Conservation (phyloP, 1,140 invertebrate species). For the Tetranychus urticae region DNA sequence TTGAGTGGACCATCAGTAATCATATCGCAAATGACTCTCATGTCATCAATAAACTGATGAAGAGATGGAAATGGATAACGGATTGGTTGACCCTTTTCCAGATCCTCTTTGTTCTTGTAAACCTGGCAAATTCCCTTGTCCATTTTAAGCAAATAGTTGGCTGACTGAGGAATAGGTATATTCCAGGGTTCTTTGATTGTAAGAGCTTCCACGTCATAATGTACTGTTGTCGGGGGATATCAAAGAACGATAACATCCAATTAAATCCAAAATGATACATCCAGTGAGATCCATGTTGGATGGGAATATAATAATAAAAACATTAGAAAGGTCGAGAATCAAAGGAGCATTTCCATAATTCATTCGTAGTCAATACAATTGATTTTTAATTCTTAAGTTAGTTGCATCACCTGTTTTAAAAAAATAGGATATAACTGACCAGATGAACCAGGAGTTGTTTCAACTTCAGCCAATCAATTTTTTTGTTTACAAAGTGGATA, state of each 20-base stretch:
- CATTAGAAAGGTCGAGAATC: too few relatives aligned
- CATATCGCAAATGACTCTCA: constrained; percentile 66
- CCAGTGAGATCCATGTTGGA: not conserved
- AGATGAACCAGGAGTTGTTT: too few relatives aligned
- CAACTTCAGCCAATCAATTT: too few relatives aligned
- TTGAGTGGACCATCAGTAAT: constrained; percentile 95
- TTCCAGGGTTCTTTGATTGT: constrained; percentile 57
- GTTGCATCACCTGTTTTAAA: too few relatives aligned
- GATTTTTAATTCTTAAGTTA: too few relatives aligned
- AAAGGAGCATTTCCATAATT: too few relatives aligned
- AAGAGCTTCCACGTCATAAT: constrained; percentile 42
- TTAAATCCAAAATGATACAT: not conserved
- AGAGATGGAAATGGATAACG: constrained; percentile 52
- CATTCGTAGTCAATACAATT: too few relatives aligned
- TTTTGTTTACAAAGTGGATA: too few relatives aligned
- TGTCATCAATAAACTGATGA: constrained; percentile 49
- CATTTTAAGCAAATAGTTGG: constrained; percentile 41
- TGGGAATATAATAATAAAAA: too few relatives aligned
- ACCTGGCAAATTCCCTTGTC: constrained; percentile 61
- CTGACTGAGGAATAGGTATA: constrained; percentile 29
- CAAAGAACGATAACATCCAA: not conserved
- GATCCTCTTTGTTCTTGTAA: constrained; percentile 35
- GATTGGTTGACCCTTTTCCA: constrained; percentile 26
- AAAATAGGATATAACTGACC: too few relatives aligned
- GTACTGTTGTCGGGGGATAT: not conserved